A percentile compares a stretch with the other conserved stretches of the same genome.
These are phyloP conservation scores for Chlorodrepanis virens DNA, from an alignment of 2,113 vertebrate genomes.

Conservation along the genomic window DNA sequence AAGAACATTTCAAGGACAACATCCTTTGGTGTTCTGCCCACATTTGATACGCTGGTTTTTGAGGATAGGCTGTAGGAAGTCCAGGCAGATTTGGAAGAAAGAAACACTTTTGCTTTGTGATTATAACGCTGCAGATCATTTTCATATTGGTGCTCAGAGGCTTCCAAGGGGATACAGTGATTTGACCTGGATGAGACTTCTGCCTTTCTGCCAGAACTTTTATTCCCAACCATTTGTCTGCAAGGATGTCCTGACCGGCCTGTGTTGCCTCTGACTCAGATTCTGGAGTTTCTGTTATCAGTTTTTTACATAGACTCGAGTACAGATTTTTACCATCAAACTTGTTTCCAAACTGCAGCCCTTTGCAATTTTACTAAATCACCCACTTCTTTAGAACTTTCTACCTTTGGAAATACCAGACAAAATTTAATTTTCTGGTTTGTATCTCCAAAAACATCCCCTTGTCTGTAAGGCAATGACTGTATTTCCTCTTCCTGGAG, in stretches of 20 bases:
- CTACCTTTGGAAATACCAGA: not conserved
- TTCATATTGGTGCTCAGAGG: not conserved
- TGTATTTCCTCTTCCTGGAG: not conserved
- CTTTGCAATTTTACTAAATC: not conserved
- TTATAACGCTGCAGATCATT: not conserved
- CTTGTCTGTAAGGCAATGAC: not conserved
- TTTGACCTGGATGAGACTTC: not conserved
- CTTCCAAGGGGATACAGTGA: not conserved
- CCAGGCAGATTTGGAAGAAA: not conserved
- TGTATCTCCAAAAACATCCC: not conserved
- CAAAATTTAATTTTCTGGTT: not conserved
- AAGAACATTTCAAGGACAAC: not conserved
- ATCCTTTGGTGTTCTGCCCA: not conserved
- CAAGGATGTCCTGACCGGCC: not conserved
- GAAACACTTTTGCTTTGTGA: not conserved
- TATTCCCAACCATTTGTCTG: accelerated
- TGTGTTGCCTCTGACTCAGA: not conserved
- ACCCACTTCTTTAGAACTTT: not conserved
- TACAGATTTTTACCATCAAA: not conserved
- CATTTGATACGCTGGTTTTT: not conserved
- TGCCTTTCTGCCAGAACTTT: not conserved
- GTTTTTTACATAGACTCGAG: not conserved
- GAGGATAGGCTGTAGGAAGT: not conserved
- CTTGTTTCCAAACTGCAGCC: not conserved
- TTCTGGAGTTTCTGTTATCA: not conserved